Evolutionary conservation across 2,888 invertebrate genomes (phyloP), one percentile per base, ranked within the genome.

Genomic region (Papilio elwesi): DNA sequence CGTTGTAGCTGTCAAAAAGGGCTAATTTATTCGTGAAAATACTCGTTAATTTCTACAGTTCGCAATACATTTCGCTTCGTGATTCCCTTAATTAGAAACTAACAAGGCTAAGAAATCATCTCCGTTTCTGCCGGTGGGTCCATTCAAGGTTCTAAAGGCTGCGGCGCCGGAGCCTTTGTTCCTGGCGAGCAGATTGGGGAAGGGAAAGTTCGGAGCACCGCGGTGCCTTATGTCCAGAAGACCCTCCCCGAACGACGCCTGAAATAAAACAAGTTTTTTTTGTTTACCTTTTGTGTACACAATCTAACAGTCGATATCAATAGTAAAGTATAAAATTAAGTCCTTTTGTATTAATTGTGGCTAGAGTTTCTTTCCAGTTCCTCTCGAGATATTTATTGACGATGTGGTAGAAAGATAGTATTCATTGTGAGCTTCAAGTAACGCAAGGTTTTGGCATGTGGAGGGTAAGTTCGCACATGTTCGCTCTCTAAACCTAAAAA

Each of bases 211-310:
- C 0, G 91, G 91, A 26, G 85, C 79, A 11, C 92, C 92, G 6
- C 92, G 87, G 69, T 92, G 91, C 64, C 92, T 86, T 74, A 87
- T 74, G 80, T 93, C 90, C 13, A 92, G 80, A 0, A 90, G 80
- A 16, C 87, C 90, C 1, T 92, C 90, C 52, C 90, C 90, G 75
- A 88, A 92, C 69, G 83, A 81, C 11, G 84, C 83, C 92, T 91
- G 83, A 89, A 87, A 68, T 16, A 15, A 64, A 68, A 70, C 72
- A 53, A 55, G 36, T 55, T 0, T 43, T 9, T 0, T 43, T 38
- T 38, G 6, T 59, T 15, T 38, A n/a, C n/a, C n/a, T n/a, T 9
- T 59, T 38, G 9, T 1, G 36, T 59, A 8, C n/a, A 43, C 43
- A 0, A 43, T 11, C 5, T 52, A 52, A 15, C 15, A 52, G 1